phyloP scores from a whole-genome alignment of 2,113 vertebrate species.

The Bagarius yarrelli region DNA sequence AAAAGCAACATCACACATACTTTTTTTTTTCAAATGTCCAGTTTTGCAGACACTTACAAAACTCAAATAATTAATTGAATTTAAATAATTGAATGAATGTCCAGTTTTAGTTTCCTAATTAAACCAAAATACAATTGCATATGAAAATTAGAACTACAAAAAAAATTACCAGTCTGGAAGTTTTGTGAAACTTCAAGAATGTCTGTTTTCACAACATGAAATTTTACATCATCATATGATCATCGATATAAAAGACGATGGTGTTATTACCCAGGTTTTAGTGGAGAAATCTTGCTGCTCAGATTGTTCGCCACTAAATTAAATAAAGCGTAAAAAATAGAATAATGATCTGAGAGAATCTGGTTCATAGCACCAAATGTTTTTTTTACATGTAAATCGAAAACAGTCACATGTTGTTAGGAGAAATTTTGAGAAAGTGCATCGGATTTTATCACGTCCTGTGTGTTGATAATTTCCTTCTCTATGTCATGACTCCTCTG shows the following conservation, averaged over 20 bases:
- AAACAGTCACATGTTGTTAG: not conserved
- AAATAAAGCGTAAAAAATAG: not conserved
- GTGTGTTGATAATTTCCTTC: not conserved
- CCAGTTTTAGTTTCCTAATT: not conserved
- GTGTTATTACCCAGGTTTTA: not conserved
- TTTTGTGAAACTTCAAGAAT: not conserved
- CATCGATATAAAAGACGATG: constrained; percentile 5
- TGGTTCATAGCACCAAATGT: not conserved
- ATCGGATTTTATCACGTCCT: not conserved
- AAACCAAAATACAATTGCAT: not conserved
- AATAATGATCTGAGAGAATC: too few relatives aligned
- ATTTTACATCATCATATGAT: constrained; percentile 4
- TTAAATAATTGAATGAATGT: too few relatives aligned
- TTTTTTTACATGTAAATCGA: not conserved
- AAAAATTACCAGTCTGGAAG: not conserved
- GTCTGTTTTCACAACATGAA: constrained; percentile 10
- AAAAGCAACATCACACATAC: too few relatives aligned
- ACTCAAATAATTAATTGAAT: too few relatives aligned
- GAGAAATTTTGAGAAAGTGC: not conserved
- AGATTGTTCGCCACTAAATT: not conserved
- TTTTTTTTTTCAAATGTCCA: too few relatives aligned
- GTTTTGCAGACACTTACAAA: too few relatives aligned
- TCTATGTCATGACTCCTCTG: not conserved
- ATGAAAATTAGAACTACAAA: not conserved
- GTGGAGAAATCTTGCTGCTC: not conserved